phyloP scores from a whole-genome alignment of 2,797 vertebrate genomes.

The Anabas testudineus region DNA sequence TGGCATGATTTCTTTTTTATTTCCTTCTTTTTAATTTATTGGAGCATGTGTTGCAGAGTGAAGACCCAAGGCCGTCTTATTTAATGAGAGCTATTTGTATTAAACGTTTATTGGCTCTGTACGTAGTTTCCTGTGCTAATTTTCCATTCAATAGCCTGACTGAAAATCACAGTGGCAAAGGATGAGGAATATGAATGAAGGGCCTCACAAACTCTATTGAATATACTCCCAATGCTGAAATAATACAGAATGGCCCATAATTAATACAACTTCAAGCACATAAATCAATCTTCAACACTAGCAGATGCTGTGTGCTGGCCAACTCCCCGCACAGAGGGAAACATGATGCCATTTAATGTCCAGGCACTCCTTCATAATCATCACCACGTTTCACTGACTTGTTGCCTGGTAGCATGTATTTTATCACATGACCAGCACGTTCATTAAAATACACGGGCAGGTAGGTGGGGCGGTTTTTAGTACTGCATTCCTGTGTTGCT shows the following conservation, averaged over 20 bases:
- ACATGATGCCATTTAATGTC: neutral
- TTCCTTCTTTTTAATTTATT: slow-evolving; percentile 47
- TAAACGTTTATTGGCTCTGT: slow-evolving; percentile 68
- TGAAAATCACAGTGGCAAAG: slow-evolving; percentile 41
- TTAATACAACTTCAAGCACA: slow-evolving; percentile 29
- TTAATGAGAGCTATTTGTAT: slow-evolving; percentile 66
- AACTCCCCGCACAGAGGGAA: neutral
- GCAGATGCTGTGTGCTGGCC: too few relatives aligned
- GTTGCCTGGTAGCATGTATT: neutral
- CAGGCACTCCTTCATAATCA: neutral
- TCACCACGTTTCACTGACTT: neutral
- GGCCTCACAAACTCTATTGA: slow-evolving; percentile 25
- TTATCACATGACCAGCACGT: neutral
- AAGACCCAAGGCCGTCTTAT: slow-evolving; percentile 47
- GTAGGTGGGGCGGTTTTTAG: neutral
- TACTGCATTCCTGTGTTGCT: neutral
- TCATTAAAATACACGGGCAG: neutral
- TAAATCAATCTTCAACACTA: slow-evolving; percentile 27
- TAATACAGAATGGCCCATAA: slow-evolving; percentile 28
- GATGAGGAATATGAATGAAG: slow-evolving; percentile 56
- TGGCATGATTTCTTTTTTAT: slow-evolving; percentile 19
- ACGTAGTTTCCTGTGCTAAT: slow-evolving; percentile 61
- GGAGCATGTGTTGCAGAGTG: slow-evolving; percentile 8
- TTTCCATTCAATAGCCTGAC: slow-evolving; percentile 51
- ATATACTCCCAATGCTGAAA: slow-evolving; percentile 19